Conservation (phyloP, 2,113 vertebrate genomes). For the Sander vitreus region DNA sequence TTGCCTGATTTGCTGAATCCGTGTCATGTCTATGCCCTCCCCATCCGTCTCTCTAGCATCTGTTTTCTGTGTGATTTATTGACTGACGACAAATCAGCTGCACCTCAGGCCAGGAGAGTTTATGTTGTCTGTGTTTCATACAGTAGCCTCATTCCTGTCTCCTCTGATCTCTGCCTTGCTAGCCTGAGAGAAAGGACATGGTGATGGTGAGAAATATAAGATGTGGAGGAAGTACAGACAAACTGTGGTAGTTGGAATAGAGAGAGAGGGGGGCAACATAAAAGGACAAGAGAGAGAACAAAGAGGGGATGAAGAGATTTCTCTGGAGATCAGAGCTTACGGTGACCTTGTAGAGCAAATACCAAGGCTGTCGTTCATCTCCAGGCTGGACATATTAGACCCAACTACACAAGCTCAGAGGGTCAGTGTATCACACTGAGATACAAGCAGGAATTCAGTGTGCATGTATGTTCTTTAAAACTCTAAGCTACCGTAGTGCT, state of each 20-base stretch:
- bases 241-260: background rate
- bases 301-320: background rate
- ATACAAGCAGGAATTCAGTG: background rate
- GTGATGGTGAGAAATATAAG: background rate
- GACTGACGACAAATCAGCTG: constrained; percentile 28
- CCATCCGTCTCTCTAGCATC: constrained; percentile 22
- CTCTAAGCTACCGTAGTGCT: background rate
- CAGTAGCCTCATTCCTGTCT: constrained; percentile 39
- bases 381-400: constrained; percentile 5
- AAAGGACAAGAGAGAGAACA: constrained; percentile 2
- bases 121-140: constrained; percentile 33
- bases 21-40: constrained; percentile 17
- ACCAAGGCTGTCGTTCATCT: constrained; percentile 24
- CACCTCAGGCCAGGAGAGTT: constrained; percentile 29
- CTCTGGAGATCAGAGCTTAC: constrained; percentile 25
- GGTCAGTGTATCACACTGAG: background rate
- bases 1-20: constrained; percentile 3
- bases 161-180: constrained; percentile 32
- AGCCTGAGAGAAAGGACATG: constrained; percentile 18
- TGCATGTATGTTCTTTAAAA: background rate
- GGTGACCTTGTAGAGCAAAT: constrained; percentile 32
- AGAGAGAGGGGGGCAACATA: background rate
- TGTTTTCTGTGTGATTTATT: constrained; percentile 61
- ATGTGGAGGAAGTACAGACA: background rate
- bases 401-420: constrained; percentile 3